These are phyloP conservation scores for Mamestra configurata DNA, from an alignment of 1,140 invertebrate species.

Conservation along the genomic window DNA sequence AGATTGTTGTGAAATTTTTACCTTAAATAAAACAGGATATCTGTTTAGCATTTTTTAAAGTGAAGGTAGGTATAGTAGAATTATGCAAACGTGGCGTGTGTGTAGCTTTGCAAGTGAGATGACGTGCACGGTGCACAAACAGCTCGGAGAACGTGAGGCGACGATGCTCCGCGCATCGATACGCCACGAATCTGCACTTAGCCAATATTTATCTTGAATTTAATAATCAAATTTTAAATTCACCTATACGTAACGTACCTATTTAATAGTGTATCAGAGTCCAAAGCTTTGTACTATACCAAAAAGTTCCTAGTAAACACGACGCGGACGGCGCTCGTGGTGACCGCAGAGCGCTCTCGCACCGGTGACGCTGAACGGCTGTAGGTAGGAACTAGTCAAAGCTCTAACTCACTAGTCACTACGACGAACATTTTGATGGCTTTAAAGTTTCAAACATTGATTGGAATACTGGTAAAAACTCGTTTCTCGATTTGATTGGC, in stretches of 20 bases:
- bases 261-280: slow-evolving; percentile 10
- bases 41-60: slow-evolving; percentile 24
- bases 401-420: slow-evolving; percentile 7
- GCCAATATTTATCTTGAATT: slow-evolving; percentile 28
- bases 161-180: background rate
- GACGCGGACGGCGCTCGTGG: slow-evolving; percentile 1
- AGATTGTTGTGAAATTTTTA: slow-evolving; percentile 2
- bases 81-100: slow-evolving; percentile 25
- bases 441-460: background rate
- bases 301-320: slow-evolving; percentile 33
- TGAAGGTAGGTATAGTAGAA: slow-evolving; percentile 12
- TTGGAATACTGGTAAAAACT: background rate
- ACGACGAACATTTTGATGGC: background rate
- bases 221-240: slow-evolving; percentile 26
- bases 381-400: slow-evolving; percentile 10
- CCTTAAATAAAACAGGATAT: background rate
- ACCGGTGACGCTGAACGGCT: slow-evolving; percentile 10
- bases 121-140: slow-evolving; percentile 22
- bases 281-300: background rate
- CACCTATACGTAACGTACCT: background rate
- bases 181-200: slow-evolving; percentile 20
- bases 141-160: slow-evolving; percentile 13
- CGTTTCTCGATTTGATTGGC: background rate
- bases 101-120: slow-evolving; percentile 32
- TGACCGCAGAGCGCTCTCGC: slow-evolving; percentile 31